phyloP scores from a whole-genome alignment of 2,113 vertebrate genomes.

The Colossoma macropomum region DNA sequence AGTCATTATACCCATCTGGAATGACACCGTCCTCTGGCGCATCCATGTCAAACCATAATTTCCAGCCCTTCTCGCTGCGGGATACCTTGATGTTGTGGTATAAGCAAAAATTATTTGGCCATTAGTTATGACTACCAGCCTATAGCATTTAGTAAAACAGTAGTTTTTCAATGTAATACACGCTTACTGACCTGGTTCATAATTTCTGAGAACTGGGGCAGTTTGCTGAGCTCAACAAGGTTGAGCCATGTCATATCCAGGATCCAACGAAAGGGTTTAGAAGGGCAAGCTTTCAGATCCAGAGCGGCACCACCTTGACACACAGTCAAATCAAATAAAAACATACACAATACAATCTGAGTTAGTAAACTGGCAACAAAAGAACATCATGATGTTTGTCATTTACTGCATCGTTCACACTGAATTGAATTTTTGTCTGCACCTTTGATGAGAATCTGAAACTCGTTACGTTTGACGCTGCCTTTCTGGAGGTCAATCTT shows the following conservation, averaged over 20 bases:
- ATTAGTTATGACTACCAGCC: not conserved
- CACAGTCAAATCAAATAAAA: not conserved
- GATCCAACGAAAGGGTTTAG: slow-evolving; percentile 88
- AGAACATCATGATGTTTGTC: too few species aligned
- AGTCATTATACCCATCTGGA: slow-evolving; percentile 83
- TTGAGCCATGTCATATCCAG: slow-evolving; percentile 90
- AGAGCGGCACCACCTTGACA: slow-evolving; percentile 86
- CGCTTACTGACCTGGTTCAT: slow-evolving; percentile 77
- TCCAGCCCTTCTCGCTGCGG: slow-evolving; percentile 86
- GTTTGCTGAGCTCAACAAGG: slow-evolving; percentile 87
- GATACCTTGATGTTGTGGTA: slow-evolving; percentile 50
- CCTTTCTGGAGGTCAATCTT: slow-evolving; percentile 90
- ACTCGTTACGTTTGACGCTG: slow-evolving; percentile 81
- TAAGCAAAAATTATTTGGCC: not conserved
- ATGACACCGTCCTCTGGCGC: slow-evolving; percentile 83
- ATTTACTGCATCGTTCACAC: too few species aligned
- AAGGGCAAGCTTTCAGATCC: slow-evolving; percentile 86
- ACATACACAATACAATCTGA: not conserved
- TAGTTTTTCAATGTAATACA: not conserved
- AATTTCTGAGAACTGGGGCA: slow-evolving; percentile 82
- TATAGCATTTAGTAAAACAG: too few species aligned
- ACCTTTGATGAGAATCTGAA: slow-evolving; percentile 90
- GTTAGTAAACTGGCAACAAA: too few species aligned
- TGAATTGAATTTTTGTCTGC: not conserved
- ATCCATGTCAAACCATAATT: slow-evolving; percentile 86